Evolutionary conservation across 2,888 invertebrate genomes (phyloP), one percentile per base, ranked within the genome.

Genomic region (Helobdella robusta): DNA sequence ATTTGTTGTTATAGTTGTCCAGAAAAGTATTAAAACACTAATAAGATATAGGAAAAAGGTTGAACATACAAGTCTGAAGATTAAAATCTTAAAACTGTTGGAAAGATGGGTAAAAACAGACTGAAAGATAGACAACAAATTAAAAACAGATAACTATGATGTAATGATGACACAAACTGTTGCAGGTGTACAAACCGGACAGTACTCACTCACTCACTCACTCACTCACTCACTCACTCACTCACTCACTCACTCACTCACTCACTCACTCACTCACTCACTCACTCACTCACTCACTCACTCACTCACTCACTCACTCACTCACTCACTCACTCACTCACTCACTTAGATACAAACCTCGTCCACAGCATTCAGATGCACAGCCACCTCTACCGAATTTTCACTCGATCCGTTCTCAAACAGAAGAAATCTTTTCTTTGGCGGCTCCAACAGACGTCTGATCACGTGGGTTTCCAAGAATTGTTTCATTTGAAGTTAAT

Each of bases 371-470:
- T 56, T 32, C 28, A 75, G 71, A 68, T 78, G 76, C 18, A 77
- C 75, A 4, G 78, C 75, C 32, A 78, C 71, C 69, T 79, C 79
- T n/a, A 73, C 68, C 3, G 77, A 75, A 64, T 77, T 74, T 20
- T 70, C 73, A 32, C 75, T 72, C 30, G 71, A 71, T 5, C 79
- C 78, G 69, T 79, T 79, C 64, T 72, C 73, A 69, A 74, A 79
- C 25, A 78, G 74, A 58, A 79, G 71, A 46, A 79, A 74, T 44
- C 78, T 66, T 25, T 77, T 72, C 66, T 73, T 71, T 63, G 74
- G 74, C 64, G 72, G 73, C 60, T 76, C 75, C n/a, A 74, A 71
- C 52, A 77, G 67, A 40, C 67, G 75, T 74, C 72, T 63, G 71
- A 67, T n/a, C n/a, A n/a, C n/a, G n/a, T n/a, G n/a, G n/a, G n/a